Evolutionary conservation across 1,140 invertebrate species (phyloP).

Genomic region (Lepidotrigona ventralis): DNA sequence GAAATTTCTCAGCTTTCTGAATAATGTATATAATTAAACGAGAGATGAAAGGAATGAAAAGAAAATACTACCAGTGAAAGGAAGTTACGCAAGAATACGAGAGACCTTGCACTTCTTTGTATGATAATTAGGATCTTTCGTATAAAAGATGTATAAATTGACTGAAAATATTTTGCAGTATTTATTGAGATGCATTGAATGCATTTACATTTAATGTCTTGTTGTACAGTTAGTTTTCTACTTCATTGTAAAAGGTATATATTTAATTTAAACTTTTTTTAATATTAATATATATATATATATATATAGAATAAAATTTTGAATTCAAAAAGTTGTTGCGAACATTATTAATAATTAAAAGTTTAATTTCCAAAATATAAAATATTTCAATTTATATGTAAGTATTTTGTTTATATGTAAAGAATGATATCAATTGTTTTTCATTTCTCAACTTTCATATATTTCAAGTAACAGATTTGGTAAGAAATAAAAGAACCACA

Average conservation of each 20-base stretch:
- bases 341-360: background rate
- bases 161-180: background rate
- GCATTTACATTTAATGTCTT: background rate
- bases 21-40: background rate
- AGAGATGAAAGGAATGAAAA: background rate
- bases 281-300: background rate
- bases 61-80: background rate
- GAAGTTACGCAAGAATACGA: background rate
- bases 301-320: background rate
- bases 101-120: background rate
- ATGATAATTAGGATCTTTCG: background rate
- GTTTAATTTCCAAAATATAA: background rate
- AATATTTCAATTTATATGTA: no score
- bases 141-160: background rate
- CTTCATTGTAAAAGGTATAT: background rate
- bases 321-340: background rate
- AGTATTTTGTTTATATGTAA: background rate
- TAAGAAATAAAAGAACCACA: background rate
- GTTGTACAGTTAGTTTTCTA: background rate
- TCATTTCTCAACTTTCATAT: background rate
- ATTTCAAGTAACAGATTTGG: background rate
- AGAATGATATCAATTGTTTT: background rate
- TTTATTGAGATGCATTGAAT: background rate
- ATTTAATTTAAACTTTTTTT: background rate
- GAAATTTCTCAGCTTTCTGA: constrained; percentile 23